Base-by-base conservation (phyloP, 2,113 vertebrate species). In the Leucoraja erinaceus region DNA sequence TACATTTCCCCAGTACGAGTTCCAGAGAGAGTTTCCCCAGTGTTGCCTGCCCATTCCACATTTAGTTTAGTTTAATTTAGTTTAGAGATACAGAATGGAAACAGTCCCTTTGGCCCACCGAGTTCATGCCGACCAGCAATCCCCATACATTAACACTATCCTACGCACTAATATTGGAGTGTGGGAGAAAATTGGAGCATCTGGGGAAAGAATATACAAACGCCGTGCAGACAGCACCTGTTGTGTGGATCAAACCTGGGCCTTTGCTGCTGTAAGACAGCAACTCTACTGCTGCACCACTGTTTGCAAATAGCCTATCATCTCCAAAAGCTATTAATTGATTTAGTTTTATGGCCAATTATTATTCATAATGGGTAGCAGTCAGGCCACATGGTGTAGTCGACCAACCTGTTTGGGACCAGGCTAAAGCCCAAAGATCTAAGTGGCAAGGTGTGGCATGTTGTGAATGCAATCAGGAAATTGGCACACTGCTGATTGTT, bases 261-360 rank as follows among this genome's bases (percentile, higher is more conserved):
- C 38, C 38, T 47, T 3, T 47, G 38, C 1, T 3, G 38, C 38
- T 47, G 38, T 3, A 47, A 47, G 38, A 47, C 38, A 47, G 38
- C 38, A 47, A 47, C 38, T 47, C 38, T 47, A 47, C 38, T 3
- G 38, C 38, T 47, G 38, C 38, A 47, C 38, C 38, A 47, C 38
- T 47, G 38, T 91, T 91, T 74, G 18, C 5, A 54, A 91, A 72
- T 72, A 47, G 90, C 33, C 38, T 54, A 47, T 25, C 38, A 11
- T 54, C 68, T 72, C 59, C 18, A 70, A 91, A 70, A 91, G 31
- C 63, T 91, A 63, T 70, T 33, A 31, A 63, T 91, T 91, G 33
- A 74, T 72, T 91, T 91, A 74, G 72, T 47, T 91, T 54, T 72
- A 91, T 28, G 68, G 68, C 68, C 47, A 33, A 72, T 72, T 91